Conservation (phyloP, 2,113 vertebrate species). For the Dipodomys stephensi region DNA sequence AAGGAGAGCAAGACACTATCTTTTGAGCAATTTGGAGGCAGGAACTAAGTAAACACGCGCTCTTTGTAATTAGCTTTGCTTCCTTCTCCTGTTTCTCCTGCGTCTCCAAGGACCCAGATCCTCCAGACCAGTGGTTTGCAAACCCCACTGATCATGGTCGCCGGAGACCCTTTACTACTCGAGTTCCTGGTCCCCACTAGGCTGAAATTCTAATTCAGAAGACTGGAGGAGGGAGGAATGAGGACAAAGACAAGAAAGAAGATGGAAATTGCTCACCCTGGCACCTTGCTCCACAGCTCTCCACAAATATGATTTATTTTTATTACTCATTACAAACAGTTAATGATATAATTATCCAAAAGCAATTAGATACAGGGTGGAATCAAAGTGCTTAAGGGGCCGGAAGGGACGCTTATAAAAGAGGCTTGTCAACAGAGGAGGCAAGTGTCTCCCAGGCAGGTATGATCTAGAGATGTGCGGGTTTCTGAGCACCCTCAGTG, state of each 20-base stretch:
- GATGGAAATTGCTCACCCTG: constrained; percentile 23
- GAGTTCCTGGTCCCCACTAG: not conserved
- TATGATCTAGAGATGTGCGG: not conserved
- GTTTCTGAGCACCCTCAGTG: not conserved
- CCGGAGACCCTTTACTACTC: not conserved
- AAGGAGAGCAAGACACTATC: not conserved
- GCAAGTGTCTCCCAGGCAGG: not conserved
- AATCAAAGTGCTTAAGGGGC: constrained; percentile 48
- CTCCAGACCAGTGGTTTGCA: constrained; percentile 51
- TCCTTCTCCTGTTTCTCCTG: not conserved
- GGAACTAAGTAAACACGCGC: not conserved
- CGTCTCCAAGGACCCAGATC: constrained; percentile 26
- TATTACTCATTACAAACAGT: constrained; percentile 72
- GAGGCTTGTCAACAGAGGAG: not conserved
- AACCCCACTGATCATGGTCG: constrained; percentile 30
- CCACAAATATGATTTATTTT: constrained; percentile 61
- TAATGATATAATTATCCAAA: constrained; percentile 73
- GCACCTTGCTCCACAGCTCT: constrained; percentile 22
- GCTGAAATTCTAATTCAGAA: constrained; percentile 34
- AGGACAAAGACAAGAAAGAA: not conserved
- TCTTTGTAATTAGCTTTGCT: constrained; percentile 26
- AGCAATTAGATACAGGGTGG: constrained; percentile 62
- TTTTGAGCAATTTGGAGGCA: constrained; percentile 4
- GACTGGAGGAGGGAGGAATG: constrained; percentile 23
- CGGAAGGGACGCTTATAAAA: not conserved